Conservation (phyloP, 2,113 vertebrate species). For the Podiceps cristatus region DNA sequence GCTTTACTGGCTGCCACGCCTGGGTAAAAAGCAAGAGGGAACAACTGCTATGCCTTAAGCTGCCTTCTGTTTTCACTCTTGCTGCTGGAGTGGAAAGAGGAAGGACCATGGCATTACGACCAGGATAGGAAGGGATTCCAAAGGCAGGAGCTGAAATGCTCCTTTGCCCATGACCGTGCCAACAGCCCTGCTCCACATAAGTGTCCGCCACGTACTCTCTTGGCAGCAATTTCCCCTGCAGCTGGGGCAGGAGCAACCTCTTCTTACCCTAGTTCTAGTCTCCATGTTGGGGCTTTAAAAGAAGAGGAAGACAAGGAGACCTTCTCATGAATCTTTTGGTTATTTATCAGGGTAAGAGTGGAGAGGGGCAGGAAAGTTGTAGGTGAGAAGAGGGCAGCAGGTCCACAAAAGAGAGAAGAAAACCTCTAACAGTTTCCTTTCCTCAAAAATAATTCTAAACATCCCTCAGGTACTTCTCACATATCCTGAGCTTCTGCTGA, state of each 20-base stretch:
- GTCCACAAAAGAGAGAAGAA: background rate
- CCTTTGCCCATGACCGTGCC: background rate
- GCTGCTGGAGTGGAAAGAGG: background rate
- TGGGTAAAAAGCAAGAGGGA: background rate
- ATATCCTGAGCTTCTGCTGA: background rate
- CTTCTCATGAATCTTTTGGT: background rate
- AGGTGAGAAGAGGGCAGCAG: background rate
- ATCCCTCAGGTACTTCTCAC: background rate
- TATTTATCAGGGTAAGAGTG: background rate
- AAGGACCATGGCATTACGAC: accelerated
- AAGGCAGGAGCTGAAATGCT: background rate
- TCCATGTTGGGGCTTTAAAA: background rate
- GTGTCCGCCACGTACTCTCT: background rate
- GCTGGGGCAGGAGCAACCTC: background rate
- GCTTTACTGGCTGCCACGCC: accelerated
- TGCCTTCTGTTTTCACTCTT: background rate
- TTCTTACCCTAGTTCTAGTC: background rate
- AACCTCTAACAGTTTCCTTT: background rate
- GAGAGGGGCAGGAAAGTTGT: background rate
- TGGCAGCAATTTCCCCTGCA: background rate
- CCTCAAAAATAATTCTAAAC: background rate
- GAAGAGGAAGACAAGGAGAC: background rate
- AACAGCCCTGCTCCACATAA: background rate
- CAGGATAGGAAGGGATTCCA: background rate
- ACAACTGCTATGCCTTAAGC: background rate